Conservation (phyloP, 2,113 vertebrate species). For the Paraplagusia blochii region DNA sequence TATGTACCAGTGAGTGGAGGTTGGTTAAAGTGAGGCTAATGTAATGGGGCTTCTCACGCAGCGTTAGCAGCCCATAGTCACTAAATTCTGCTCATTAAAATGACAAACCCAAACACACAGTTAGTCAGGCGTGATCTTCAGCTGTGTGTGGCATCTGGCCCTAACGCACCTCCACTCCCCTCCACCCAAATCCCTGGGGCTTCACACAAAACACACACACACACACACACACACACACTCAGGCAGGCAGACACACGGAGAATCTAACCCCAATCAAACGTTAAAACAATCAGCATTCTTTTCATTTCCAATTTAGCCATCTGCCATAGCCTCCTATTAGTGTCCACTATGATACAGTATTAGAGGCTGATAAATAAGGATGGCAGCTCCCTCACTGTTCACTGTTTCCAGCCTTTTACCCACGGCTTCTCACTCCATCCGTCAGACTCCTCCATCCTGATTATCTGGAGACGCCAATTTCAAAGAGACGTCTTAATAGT, state of each 20-base stretch:
- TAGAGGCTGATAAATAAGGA: conserved; percentile 66
- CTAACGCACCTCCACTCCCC: conserved; percentile 68
- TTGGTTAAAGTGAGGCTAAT: conserved; percentile 70
- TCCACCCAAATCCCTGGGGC: conserved; percentile 53
- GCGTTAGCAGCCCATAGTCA: conserved; percentile 75
- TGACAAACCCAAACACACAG: conserved; percentile 80
- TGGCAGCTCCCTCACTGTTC: conserved; percentile 66
- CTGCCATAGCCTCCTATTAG: conserved; percentile 76
- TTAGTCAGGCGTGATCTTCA: conserved; percentile 78
- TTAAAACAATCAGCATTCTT: conserved; percentile 79
- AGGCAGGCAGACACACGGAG: neutral
- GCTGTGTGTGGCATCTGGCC: conserved; percentile 81
- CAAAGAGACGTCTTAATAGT: conserved; percentile 99
- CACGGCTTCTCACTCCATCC: conserved; percentile 82
- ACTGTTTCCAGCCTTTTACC: conserved; percentile 60
- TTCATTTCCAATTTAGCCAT: conserved; percentile 80
- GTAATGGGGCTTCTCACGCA: conserved; percentile 74
- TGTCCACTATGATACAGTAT: conserved; percentile 73
- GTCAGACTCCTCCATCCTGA: conserved; percentile 97
- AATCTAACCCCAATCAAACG: conserved; percentile 69
- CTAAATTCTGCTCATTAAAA: conserved; percentile 84
- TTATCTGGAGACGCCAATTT: conserved; percentile 99
- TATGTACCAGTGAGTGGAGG: conserved; percentile 45
- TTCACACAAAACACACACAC: conserved; percentile 31
- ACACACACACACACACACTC: neutral